A percentile compares a stretch with the other conserved stretches of the same genome.
Conservation (phyloP, 2,113 vertebrate genomes). For the Chionis minor region DNA sequence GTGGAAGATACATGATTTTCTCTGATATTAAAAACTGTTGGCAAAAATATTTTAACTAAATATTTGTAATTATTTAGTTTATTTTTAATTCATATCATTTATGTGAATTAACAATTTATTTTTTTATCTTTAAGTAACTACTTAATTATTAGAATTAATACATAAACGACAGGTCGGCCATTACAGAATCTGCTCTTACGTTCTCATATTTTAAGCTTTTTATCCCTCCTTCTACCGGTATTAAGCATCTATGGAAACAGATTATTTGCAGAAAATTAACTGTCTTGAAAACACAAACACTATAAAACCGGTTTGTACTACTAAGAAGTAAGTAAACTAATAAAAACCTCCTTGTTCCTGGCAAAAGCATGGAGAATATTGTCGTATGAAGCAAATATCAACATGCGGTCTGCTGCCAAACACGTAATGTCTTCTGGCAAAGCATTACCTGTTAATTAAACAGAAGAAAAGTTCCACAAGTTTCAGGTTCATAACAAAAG, state of each 20-base stretch:
- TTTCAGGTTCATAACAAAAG: neutral
- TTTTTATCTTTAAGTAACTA: neutral
- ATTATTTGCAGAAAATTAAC: neutral
- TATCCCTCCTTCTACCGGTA: neutral
- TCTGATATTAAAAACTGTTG: neutral
- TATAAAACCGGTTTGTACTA: neutral
- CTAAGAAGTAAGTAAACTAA: neutral
- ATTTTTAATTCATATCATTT: neutral
- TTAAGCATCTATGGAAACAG: rapidly evolving
- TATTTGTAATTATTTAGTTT: neutral
- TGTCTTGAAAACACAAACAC: neutral
- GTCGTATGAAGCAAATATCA: constrained; percentile 87
- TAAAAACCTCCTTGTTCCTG: constrained; percentile 84
- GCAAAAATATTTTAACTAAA: neutral
- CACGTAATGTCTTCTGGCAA: constrained; percentile 88
- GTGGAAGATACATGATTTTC: neutral
- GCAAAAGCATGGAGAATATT: constrained; percentile 85
- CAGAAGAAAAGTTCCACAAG: neutral
- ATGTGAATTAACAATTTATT: neutral
- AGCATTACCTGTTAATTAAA: constrained; percentile 84
- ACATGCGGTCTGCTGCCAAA: constrained; percentile 88
- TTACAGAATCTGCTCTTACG: neutral
- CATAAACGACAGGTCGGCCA: neutral
- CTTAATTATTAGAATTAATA: neutral
- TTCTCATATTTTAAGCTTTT: neutral